Conservation (phyloP, 2,888 invertebrate genomes). For the Synergus itoensis region DNA sequence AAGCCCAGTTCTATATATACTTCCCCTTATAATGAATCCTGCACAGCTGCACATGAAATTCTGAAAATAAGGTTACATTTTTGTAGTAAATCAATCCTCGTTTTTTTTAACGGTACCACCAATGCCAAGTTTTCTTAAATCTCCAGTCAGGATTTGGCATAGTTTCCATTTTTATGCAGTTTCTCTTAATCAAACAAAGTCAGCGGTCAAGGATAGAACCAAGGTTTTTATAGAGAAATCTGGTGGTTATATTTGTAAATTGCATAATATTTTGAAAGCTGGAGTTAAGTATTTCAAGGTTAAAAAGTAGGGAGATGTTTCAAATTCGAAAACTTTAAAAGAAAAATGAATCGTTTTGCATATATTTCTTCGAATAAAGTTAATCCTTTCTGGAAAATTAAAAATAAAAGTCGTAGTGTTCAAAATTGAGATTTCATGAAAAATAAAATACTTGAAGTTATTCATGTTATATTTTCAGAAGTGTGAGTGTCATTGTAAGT, state of each 20-base stretch:
- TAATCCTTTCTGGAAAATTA: background rate
- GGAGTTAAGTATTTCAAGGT: background rate
- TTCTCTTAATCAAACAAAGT: background rate
- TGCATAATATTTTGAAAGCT: background rate
- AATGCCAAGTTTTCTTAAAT: background rate
- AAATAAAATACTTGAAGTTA: background rate
- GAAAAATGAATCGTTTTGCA: background rate
- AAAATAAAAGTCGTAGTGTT: background rate
- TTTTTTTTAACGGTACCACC: background rate
- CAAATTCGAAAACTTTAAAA: background rate
- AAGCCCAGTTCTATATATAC: background rate
- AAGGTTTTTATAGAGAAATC: background rate
- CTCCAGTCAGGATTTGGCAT: background rate
- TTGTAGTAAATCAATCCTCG: background rate
- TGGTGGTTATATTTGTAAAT: background rate
- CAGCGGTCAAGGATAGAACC: background rate
- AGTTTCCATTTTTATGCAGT: background rate
- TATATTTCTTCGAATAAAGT: background rate
- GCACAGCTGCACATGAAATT: no score
- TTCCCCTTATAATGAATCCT: no score
- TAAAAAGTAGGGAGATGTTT: background rate
- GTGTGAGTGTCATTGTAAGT: background rate
- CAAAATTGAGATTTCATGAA: background rate
- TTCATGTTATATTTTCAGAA: background rate
- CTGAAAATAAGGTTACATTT: background rate